phyloP scores from a whole-genome alignment of 1,140 invertebrate species.

The Sitophilus oryzae region DNA sequence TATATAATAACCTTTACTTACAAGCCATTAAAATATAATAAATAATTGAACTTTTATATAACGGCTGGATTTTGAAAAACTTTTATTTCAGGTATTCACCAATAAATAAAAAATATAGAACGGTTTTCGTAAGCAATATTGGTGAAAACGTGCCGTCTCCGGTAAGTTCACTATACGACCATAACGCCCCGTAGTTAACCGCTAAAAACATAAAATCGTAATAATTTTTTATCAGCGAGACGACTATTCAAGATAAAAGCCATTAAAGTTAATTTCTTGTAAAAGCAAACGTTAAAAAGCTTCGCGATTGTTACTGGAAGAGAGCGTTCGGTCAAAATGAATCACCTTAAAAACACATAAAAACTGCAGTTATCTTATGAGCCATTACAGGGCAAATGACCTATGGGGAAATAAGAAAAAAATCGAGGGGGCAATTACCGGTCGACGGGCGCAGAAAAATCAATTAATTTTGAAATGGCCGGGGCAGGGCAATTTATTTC shows the following conservation, averaged over 20 bases:
- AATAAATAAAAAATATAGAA: no score
- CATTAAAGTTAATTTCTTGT: slow-evolving; percentile 27
- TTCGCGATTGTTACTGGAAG: slow-evolving; percentile 24
- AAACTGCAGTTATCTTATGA: slow-evolving; percentile 25
- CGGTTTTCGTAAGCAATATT: no score
- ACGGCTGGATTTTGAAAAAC: no score
- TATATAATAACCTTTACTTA: no score
- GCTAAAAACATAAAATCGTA: slow-evolving; percentile 21
- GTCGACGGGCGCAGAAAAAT: no score
- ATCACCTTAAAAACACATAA: slow-evolving; percentile 25
- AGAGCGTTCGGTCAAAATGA: slow-evolving; percentile 25
- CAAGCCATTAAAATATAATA: no score
- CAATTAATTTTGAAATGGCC: no score
- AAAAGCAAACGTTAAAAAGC: slow-evolving; percentile 25
- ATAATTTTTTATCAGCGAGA: slow-evolving; percentile 23
- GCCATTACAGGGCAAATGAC: slow-evolving; percentile 22
- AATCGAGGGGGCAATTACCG: slow-evolving; percentile 1
- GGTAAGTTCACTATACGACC: no score
- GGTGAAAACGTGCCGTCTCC: no score
- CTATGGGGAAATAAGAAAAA: slow-evolving; percentile 9
- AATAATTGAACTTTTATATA: no score
- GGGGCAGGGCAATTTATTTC: no score
- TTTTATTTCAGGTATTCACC: no score
- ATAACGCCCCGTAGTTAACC: slow-evolving; percentile 17
- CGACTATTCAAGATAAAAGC: slow-evolving; percentile 21